Percentiles rank a stretch among this genome's conserved stretches.
These are phyloP conservation scores for Antigone vipio DNA, from an alignment of 2,113 vertebrate species.

Conservation along the genomic window DNA sequence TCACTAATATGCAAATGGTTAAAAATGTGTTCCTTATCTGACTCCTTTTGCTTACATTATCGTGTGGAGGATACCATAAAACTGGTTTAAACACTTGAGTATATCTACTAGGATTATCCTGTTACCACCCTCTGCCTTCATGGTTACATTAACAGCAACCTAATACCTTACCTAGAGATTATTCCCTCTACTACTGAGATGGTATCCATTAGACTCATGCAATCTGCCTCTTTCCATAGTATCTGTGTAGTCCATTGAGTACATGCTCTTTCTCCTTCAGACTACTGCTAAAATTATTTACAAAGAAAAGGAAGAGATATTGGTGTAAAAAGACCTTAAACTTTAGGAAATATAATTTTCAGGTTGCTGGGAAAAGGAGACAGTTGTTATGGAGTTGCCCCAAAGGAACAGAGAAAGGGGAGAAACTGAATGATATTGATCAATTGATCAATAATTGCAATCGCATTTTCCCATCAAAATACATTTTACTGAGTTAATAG, in stretches of 20 bases:
- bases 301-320: neutral
- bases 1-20: neutral
- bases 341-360: neutral
- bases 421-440: neutral
- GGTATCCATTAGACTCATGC: neutral
- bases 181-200: neutral
- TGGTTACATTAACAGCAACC: conserved; percentile 28
- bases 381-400: neutral
- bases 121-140: conserved; percentile 22
- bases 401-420: neutral
- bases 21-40: conserved; percentile 21
- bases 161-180: conserved; percentile 28
- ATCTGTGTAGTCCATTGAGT: neutral
- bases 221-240: neutral
- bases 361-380: neutral
- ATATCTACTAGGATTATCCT: conserved; percentile 37
- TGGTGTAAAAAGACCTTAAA: neutral
- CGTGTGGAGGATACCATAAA: neutral
- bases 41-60: neutral
- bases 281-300: neutral
- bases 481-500: neutral
- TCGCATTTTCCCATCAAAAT: neutral
- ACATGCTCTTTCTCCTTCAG: neutral
- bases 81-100: conserved; percentile 36
- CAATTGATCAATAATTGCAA: neutral